Conservation (phyloP, 2,113 vertebrate species). For the Furnarius figulus region DNA sequence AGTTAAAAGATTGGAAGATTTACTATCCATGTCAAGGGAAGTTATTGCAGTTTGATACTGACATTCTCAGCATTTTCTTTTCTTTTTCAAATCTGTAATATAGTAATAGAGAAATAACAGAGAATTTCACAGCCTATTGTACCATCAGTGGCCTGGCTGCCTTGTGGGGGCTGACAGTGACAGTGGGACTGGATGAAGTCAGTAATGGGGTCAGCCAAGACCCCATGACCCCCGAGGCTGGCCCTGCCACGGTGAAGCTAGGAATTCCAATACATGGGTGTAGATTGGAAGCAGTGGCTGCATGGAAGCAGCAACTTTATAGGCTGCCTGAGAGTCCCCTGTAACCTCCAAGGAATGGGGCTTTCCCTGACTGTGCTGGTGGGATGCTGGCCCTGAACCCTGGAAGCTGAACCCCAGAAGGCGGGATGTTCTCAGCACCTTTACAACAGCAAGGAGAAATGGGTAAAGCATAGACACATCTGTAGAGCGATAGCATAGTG, state of each 20-base stretch:
- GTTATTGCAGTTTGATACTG: not conserved
- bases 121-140: not conserved
- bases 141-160: not conserved
- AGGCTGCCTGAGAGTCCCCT: not conserved
- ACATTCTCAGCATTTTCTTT: not conserved
- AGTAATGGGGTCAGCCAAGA: not conserved
- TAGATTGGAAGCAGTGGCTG: not conserved
- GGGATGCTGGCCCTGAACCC: not conserved
- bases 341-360: rapidly evolving
- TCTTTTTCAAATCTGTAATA: not conserved
- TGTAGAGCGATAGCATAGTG: rapidly evolving
- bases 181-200: not conserved
- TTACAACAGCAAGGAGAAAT: not conserved
- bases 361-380: not conserved
- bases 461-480: rapidly evolving
- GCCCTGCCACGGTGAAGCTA: rapidly evolving
- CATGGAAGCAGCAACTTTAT: rapidly evolving
- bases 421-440: not conserved
- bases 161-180: not conserved
- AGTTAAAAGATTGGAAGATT: conserved; percentile 17
- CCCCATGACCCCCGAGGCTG: rapidly evolving
- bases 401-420: rapidly evolving
- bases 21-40: not conserved
- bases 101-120: not conserved
- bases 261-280: rapidly evolving